Percentiles rank a stretch among this genome's conserved stretches.
Evolutionary conservation across 1,140 invertebrate species (phyloP).

Genomic region (Pseudomyrmex cubaensis): DNA sequence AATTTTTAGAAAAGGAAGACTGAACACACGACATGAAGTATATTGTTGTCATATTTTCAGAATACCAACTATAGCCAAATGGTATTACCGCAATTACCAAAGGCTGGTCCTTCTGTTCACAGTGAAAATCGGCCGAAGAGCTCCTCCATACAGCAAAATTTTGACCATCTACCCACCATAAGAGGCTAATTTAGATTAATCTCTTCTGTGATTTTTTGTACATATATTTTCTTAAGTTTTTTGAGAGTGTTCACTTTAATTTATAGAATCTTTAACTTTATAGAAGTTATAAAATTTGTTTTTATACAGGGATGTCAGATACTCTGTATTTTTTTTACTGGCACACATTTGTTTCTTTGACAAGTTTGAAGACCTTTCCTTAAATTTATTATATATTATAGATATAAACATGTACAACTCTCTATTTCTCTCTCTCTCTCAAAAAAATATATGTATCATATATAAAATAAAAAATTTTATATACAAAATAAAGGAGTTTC

Average conservation of each 20-base stretch:
- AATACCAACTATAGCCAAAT: conserved; percentile 86
- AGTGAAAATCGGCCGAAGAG: conserved; percentile 82
- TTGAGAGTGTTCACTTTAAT: conserved; percentile 25
- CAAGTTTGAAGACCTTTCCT: too few relatives aligned
- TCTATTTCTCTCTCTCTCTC: too few relatives aligned
- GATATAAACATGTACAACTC: too few relatives aligned
- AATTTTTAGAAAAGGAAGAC: background rate
- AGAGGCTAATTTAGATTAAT: conserved; percentile 83
- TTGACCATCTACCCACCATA: conserved; percentile 90
- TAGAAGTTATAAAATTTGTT: too few relatives aligned
- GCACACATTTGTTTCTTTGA: too few relatives aligned
- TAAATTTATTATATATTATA: too few relatives aligned
- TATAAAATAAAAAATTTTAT: too few relatives aligned
- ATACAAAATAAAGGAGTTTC: too few relatives aligned
- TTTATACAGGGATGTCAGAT: too few relatives aligned
- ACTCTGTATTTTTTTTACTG: too few relatives aligned
- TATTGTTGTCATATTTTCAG: conserved; percentile 77
- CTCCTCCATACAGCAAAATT: conserved; percentile 85
- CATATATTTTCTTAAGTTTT: conserved; percentile 52
- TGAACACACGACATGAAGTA: background rate
- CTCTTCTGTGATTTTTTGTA: conserved; percentile 72
- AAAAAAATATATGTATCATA: too few relatives aligned
- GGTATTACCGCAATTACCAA: conserved; percentile 88
- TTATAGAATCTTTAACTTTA: conserved; percentile 2
- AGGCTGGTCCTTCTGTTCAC: conserved; percentile 77